A percentile compares a stretch with the other conserved stretches of the same genome.
These are phyloP conservation scores for Vipera latastei DNA, from an alignment of 2,797 vertebrate genomes.

Conservation along the genomic window DNA sequence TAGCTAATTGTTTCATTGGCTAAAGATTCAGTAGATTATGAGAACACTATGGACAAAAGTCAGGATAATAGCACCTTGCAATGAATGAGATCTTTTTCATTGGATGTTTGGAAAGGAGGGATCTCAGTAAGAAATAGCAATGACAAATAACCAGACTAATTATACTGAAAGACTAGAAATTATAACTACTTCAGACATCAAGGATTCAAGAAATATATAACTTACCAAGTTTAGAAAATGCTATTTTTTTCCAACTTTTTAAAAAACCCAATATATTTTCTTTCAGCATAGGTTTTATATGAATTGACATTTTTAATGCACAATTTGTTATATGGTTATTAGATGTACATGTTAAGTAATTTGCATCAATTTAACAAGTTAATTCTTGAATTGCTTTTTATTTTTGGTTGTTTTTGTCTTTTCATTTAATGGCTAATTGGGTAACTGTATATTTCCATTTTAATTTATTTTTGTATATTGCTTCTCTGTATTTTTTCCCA, in stretches of 20 bases:
- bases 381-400: not conserved
- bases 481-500: not conserved
- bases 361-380: not conserved
- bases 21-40: not conserved
- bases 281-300: not conserved
- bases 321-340: not conserved
- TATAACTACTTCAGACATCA: not conserved
- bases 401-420: not conserved
- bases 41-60: not conserved
- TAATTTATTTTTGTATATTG: not conserved
- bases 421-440: not conserved
- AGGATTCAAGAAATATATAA: not conserved
- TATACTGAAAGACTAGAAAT: not conserved
- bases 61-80: not conserved
- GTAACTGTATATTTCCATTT: not conserved
- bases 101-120: not conserved
- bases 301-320: not conserved
- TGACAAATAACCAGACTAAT: not conserved
- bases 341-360: not conserved
- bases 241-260: not conserved
- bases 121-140: not conserved
- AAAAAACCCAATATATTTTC: not conserved
- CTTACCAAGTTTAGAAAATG: not conserved
- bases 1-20: not conserved
- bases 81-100: not conserved